A percentile compares a stretch with the other conserved stretches of the same genome.
Evolutionary conservation across 2,113 vertebrate genomes (phyloP).

Genomic region (Amblyopsis rosae): DNA sequence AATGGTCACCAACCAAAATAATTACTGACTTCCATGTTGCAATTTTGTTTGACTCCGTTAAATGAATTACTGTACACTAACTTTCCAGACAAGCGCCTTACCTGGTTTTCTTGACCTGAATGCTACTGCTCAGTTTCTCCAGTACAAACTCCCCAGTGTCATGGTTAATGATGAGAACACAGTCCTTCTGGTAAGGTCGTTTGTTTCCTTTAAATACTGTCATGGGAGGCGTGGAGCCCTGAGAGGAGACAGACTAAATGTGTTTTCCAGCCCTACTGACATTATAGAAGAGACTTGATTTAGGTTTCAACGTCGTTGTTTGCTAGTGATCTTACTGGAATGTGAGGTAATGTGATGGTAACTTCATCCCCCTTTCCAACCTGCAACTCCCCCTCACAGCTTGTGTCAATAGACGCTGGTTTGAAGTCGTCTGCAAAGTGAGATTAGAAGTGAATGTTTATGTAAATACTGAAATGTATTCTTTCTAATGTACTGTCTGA

Average conservation of each 20-base stretch:
- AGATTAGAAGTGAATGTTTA: neutral
- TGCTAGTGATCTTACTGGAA: slow-evolving; percentile 81
- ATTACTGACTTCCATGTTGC: neutral
- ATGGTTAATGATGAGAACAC: slow-evolving; percentile 97
- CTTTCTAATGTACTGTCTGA: no score
- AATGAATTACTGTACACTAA: neutral
- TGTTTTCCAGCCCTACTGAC: no score
- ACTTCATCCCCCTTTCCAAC: slow-evolving; percentile 98
- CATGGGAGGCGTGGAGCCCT: slow-evolving; percentile 98
- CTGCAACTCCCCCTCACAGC: slow-evolving; percentile 95
- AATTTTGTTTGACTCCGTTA: neutral
- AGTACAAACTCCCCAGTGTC: slow-evolving; percentile 95
- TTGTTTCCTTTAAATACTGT: slow-evolving; percentile 99
- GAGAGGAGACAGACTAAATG: neutral
- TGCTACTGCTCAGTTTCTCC: slow-evolving; percentile 98
- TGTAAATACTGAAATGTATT: neutral
- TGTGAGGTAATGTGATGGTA: slow-evolving; percentile 96
- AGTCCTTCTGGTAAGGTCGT: slow-evolving; percentile 96
- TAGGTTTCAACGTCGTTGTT: no score
- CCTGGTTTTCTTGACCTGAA: slow-evolving; percentile 99
- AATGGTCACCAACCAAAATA: no score
- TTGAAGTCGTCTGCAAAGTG: slow-evolving; percentile 92
- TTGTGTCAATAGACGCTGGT: slow-evolving; percentile 95
- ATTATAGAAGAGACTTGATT: no score
- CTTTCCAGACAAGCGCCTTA: slow-evolving; percentile 54